phyloP scores from a whole-genome alignment of 2,888 invertebrate species.

The Tigriopus californicus region DNA sequence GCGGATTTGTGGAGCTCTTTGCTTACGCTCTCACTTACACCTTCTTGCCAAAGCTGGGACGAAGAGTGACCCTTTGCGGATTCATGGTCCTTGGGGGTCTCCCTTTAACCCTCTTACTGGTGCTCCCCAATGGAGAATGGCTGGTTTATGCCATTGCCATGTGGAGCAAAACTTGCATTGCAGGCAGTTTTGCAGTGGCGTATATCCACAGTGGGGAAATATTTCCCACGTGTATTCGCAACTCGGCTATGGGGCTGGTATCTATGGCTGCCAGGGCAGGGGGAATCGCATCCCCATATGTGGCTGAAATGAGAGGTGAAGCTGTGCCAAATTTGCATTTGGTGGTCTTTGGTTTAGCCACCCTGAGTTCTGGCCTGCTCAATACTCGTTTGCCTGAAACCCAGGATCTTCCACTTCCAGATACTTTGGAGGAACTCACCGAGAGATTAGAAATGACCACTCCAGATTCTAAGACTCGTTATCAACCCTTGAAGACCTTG shows the following conservation, averaged over 20 bases:
- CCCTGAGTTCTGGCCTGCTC: not conserved
- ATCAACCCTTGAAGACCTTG: no score
- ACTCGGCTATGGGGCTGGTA: conserved; percentile 24
- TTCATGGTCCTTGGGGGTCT: not conserved
- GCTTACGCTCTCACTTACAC: conserved; percentile 19
- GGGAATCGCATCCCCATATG: conserved; percentile 22
- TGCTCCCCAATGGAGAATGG: not conserved
- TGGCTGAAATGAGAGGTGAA: conserved; percentile 20
- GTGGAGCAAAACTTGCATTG: conserved; percentile 30
- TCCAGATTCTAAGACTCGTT: no score
- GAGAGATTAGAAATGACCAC: not conserved
- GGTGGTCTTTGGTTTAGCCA: conserved; percentile 16
- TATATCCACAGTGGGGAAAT: conserved; percentile 33
- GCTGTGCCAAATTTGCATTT: conserved; percentile 18
- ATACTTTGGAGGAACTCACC: not conserved
- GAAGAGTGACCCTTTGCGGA: not conserved
- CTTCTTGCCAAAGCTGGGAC: not conserved
- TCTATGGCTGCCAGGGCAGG: conserved; percentile 23
- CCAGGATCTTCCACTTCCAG: not conserved
- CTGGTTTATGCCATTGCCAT: conserved; percentile 22
- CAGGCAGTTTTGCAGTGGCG: conserved; percentile 30
- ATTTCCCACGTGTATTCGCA: conserved; percentile 33
- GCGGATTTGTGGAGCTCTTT: conserved; percentile 27
- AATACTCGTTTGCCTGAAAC: not conserved
- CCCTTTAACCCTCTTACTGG: not conserved